Evolutionary conservation across 1,140 invertebrate genomes (phyloP), one percentile per base, ranked within the genome.

Genomic region (Polypedilum vanderplanki): DNA sequence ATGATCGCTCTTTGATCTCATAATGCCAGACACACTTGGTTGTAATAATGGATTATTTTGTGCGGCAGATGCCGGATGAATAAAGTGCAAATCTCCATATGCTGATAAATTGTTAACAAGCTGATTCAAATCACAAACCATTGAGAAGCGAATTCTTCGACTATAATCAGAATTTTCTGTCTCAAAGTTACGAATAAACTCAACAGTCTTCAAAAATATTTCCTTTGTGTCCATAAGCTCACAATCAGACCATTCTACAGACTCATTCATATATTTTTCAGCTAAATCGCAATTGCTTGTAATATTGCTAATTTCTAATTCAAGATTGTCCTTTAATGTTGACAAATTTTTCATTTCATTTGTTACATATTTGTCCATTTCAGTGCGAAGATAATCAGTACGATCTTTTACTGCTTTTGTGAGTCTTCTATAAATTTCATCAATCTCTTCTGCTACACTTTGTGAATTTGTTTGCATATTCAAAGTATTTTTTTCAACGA

Each of bases 221-320:
- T 97, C 94, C 85, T 97, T 97, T 70, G 94, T 93, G 80, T 96
- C 94, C 84, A 97, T 93, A 40, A 96, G 86, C 81, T 96, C 93
- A 75, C 89, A 89, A 80, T 97, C 91, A 78, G 94, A 92, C 93
- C 93, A 94, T 76, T 92, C 88, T 17, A 92, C 89, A 77, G 92
- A 92, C 79, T 94, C 90, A 80, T 91, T 90, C 87, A 96, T 92
- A 84, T 95, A 90, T 83, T 94, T 94, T 84, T 98, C 96, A n/a
- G 94, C 94, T 76, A 98, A 86, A 83, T 98, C 96, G 85, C 95
- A 97, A 83, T 98, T 98, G 80, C 93, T 95, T 78, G 91, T 87
- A 76, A 98, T 96, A 83, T 97, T 98, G 73, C 89, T 88, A 79
- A 97, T 91, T 85, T 98, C 96, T 80, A 91, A 88, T 80, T 97